Evolutionary conservation across 2,797 vertebrate species (phyloP).

Genomic region (Morus bassanus): DNA sequence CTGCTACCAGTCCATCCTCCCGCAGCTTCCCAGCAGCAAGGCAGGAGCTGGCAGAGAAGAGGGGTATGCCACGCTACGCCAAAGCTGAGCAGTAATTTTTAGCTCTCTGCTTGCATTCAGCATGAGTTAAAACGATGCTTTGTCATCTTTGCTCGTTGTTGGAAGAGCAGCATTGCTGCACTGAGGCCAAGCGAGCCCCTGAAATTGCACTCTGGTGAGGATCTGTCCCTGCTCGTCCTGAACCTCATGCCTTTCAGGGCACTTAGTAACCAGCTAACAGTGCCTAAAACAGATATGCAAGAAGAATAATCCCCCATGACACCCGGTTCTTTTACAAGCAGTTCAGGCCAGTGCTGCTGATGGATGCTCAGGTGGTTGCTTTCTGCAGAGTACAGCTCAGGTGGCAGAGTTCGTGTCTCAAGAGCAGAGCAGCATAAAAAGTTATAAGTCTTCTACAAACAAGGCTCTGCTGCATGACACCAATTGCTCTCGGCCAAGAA

Average conservation of each 20-base stretch:
- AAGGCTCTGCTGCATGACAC: not conserved
- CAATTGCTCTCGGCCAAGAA: not conserved
- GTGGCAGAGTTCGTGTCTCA: fast-evolving
- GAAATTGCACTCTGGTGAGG: not conserved
- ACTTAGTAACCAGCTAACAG: not conserved
- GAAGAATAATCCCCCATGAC: not conserved
- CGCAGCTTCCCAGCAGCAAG: fast-evolving
- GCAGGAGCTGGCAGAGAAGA: not conserved
- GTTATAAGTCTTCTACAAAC: not conserved
- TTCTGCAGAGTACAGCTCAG: not conserved
- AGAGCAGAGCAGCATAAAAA: not conserved
- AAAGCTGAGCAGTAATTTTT: not conserved
- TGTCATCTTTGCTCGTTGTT: fast-evolving
- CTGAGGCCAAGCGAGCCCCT: not conserved
- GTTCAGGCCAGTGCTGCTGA: not conserved
- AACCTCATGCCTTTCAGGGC: not conserved
- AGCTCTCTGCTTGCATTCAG: not conserved
- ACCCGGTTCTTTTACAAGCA: not conserved
- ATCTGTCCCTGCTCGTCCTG: not conserved
- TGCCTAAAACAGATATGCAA: not conserved
- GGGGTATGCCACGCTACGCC: fast-evolving
- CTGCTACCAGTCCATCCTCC: not conserved
- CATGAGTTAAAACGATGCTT: not conserved
- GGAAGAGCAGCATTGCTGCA: not conserved
- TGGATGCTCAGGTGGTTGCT: not conserved